Evolutionary conservation across 2,113 vertebrate genomes (phyloP).

Genomic region (Ophthalmolycus amberensis): DNA sequence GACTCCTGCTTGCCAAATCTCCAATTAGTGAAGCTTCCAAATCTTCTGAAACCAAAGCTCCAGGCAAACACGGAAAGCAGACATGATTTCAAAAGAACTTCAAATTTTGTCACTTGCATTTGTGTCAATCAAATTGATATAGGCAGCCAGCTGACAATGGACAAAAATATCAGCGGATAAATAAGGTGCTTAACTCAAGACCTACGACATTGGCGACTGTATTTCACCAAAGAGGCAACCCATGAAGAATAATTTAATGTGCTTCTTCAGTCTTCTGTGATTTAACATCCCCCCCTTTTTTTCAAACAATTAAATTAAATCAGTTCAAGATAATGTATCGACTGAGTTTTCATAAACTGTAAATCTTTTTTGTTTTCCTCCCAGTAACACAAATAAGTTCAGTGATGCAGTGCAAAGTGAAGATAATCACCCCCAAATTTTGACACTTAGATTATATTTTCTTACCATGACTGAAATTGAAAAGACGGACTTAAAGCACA

Average conservation of each 20-base stretch:
- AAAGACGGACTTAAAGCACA: slow-evolving; percentile 5
- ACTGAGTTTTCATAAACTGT: neutral
- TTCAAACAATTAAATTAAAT: neutral
- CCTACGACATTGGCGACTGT: neutral
- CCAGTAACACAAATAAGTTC: neutral
- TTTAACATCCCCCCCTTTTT: neutral
- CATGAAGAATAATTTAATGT: neutral
- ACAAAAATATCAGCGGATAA: neutral
- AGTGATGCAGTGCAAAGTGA: neutral
- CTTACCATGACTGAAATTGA: neutral
- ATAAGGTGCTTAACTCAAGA: neutral
- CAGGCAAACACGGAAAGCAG: neutral
- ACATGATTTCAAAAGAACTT: neutral
- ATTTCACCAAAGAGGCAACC: neutral
- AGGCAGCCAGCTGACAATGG: neutral
- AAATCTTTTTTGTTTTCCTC: neutral
- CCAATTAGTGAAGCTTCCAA: neutral
- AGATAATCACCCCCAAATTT: slow-evolving; percentile 5
- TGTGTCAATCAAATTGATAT: neutral
- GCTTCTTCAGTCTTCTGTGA: neutral
- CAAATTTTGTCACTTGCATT: neutral
- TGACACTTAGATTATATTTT: slow-evolving; percentile 4
- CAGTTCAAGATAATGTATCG: neutral
- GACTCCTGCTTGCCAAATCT: neutral
- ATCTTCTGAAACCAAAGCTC: neutral